Evolutionary conservation across 2,888 invertebrate genomes (phyloP).

Genomic region (Andrena praecox): DNA sequence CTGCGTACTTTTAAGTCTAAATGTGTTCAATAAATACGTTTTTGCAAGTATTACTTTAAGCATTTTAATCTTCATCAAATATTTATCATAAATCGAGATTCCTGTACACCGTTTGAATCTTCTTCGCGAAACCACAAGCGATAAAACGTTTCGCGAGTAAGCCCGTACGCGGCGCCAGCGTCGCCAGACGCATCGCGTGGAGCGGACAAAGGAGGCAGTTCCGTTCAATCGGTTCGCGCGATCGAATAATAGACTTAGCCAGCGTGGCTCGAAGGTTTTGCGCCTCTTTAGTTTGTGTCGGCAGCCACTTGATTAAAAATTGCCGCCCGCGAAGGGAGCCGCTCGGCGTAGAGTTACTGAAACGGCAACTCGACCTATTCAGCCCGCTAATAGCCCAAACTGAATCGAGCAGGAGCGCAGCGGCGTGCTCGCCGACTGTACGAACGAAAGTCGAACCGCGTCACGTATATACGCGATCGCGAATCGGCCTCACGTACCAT

Average conservation of each 20-base stretch:
- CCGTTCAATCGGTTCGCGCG: constrained; percentile 18
- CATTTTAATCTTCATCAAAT: no score
- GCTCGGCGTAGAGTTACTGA: constrained; percentile 11
- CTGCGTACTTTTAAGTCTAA: no score
- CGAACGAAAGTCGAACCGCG: constrained; percentile 54
- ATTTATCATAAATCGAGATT: background rate
- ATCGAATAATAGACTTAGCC: constrained; percentile 23
- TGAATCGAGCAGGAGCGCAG: constrained; percentile 27
- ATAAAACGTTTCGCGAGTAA: constrained; percentile 7
- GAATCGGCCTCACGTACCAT: constrained; percentile 62
- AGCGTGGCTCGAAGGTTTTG: constrained; percentile 7
- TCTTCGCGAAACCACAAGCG: background rate
- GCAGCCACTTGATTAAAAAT: constrained; percentile 40
- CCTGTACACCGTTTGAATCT: background rate
- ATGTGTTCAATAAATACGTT: no score
- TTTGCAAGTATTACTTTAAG: no score
- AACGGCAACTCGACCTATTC: constrained; percentile 52
- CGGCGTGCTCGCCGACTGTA: constrained; percentile 19
- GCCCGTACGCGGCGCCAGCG: background rate
- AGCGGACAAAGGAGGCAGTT: background rate
- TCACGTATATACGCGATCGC: constrained; percentile 65
- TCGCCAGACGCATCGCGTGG: background rate
- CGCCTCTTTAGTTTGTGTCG: constrained; percentile 15
- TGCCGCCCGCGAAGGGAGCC: constrained; percentile 10
- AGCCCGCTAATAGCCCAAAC: constrained; percentile 57